Evolutionary conservation across 2,797 vertebrate species (phyloP).

Genomic region (Chaetodon trifasciatus): DNA sequence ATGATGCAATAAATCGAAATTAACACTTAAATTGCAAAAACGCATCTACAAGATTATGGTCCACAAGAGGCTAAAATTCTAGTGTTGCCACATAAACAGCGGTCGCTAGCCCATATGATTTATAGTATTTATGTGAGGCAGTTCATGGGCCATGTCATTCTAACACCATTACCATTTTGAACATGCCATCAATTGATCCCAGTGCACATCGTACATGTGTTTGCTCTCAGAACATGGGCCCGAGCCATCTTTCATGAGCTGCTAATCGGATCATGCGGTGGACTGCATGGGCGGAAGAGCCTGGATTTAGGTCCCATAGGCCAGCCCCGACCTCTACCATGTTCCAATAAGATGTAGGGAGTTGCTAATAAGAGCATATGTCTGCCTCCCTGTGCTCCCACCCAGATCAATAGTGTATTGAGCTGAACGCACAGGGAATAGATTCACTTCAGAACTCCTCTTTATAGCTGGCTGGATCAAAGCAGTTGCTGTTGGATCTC

Average conservation of each 20-base stretch:
- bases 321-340: constrained; percentile 49
- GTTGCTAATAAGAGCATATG: constrained; percentile 85
- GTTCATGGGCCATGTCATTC: constrained; percentile 14
- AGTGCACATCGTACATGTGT: neutral
- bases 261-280: constrained; percentile 52
- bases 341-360: constrained; percentile 77
- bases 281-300: constrained; percentile 36
- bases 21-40: neutral
- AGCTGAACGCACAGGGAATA: constrained; percentile 77
- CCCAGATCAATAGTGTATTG: constrained; percentile 85
- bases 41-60: neutral
- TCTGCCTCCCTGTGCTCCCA: constrained; percentile 68
- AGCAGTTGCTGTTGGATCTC: constrained; percentile 40
- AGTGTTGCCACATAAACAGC: neutral
- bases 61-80: neutral
- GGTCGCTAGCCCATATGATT: neutral
- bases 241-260: constrained; percentile 20
- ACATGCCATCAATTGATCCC: constrained; percentile 40
- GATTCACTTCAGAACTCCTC: constrained; percentile 73
- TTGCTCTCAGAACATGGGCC: neutral
- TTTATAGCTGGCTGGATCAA: constrained; percentile 72
- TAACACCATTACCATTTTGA: constrained; percentile 20
- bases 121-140: neutral
- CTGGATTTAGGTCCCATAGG: constrained; percentile 31
- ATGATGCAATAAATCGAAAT: neutral